Evolutionary conservation across 35 echinoderm and acorn worm genomes (phyloP), one percentile per base, ranked within the genome.

Genomic region (Heliocidaris erythrogramma): DNA sequence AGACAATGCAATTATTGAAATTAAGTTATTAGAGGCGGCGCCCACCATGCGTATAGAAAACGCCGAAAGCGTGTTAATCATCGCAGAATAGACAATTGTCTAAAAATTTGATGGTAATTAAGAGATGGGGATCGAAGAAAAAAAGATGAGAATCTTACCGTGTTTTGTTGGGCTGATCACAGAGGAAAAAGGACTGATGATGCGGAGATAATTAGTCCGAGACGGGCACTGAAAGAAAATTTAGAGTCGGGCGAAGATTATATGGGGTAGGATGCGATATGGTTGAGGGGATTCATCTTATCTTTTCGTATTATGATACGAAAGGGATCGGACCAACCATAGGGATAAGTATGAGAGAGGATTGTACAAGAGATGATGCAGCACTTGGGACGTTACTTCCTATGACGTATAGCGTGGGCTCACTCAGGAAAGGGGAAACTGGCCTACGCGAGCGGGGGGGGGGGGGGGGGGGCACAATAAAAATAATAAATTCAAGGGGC

Each of bases 171-270:
- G 65, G 21, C 5, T 78, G 65, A 78, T 21, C 65, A 78, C 65
- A 78, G 65, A 42, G 35, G 35, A n/a, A 78, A 8, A 78, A 27
- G 17, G 65, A 5, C 12, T 47, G 87, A 1, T 48, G 87, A 48
- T 89, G 87, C 24, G 87, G 87, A 89, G 87, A n/a, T 89, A 89
- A 89, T 89, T 89, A 89, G 87, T 89, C 87, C 87, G 30, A 32
- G 47, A 17, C 42, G 16, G 31, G 31, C 14, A 89, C 31, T 89
- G 87, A 9, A 89, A 89, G 87, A 42, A 89, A 48, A 21, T 32
- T 18, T 48, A 42, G 47, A 89, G 31, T 48, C 29, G 87, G 18
- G 30, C 31, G 47, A 17, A 32, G 31, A 48, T 89, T 89, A 89
- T 89, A 89, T 89, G 30, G 47, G 65, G 47, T 48, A 89, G 18